A percentile compares a stretch with the other conserved stretches of the same genome.
Conservation (phyloP, 2,888 invertebrate genomes). For the Hipparchia sbordonii region DNA sequence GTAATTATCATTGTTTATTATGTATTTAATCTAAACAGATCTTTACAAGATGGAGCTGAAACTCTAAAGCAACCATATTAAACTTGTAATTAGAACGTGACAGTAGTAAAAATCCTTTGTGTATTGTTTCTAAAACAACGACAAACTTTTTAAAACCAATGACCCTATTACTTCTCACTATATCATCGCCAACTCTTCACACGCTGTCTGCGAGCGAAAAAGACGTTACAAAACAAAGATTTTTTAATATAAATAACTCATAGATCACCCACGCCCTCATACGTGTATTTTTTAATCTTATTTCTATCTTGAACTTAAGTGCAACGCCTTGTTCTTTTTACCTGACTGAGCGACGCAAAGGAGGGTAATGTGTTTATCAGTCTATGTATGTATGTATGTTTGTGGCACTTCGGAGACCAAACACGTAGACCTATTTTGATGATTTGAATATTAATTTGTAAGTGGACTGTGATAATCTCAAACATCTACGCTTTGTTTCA, state of each 20-base stretch:
- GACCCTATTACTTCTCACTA: slow-evolving; percentile 38
- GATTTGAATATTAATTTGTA: too few species aligned
- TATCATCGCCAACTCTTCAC: slow-evolving; percentile 33
- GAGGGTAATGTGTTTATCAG: too few species aligned
- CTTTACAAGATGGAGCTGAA: neutral
- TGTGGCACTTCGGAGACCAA: too few species aligned
- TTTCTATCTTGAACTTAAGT: slow-evolving; percentile 7
- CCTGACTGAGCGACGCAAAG: too few species aligned
- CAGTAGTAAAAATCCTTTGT: neutral
- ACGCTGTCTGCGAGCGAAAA: slow-evolving; percentile 36
- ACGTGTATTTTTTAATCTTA: slow-evolving; percentile 19
- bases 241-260: slow-evolving; percentile 33
- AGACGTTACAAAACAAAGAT: slow-evolving; percentile 37
- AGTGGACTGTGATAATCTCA: too few species aligned
- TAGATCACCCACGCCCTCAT: slow-evolving; percentile 21
- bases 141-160: slow-evolving; percentile 31
- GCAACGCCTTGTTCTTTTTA: slow-evolving; percentile 2
- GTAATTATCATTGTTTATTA: too few species aligned
- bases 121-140: neutral
- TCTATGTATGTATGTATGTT: too few species aligned
- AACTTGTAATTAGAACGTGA: too few species aligned
- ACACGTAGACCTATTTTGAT: too few species aligned
- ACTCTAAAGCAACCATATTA: too few species aligned
- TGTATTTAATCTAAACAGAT: neutral
- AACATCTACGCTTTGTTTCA: too few species aligned